Evolutionary conservation across 1,140 invertebrate genomes (phyloP).

Genomic region (Oscheius sp.): DNA sequence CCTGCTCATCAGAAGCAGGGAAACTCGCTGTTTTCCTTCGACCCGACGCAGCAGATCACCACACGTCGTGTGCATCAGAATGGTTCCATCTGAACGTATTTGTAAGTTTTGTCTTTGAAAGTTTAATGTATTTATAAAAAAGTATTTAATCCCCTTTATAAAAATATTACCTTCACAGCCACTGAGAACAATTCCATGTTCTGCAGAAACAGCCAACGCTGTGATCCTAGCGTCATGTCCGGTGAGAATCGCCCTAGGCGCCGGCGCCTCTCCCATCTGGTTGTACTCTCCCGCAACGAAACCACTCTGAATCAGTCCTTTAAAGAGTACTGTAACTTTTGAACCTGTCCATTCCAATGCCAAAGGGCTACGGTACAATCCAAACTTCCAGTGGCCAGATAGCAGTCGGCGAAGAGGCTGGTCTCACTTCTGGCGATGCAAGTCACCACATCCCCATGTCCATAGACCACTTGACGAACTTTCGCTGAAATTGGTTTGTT

Average conservation of each 20-base stretch:
- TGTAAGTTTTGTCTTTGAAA: background rate
- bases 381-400: constrained; percentile 91
- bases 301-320: constrained; percentile 74
- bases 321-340: background rate
- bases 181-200: constrained; percentile 93
- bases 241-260: constrained; percentile 88
- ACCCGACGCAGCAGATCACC: constrained; percentile 80
- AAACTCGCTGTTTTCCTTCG: constrained; percentile 71
- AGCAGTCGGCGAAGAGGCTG: constrained; percentile 94
- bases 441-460: constrained; percentile 96
- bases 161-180: constrained; percentile 67
- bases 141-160: too few relatives aligned
- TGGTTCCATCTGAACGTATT: constrained; percentile 75
- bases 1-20: constrained; percentile 74
- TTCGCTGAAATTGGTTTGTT: constrained; percentile 78
- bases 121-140: too few relatives aligned
- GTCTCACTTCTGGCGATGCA: constrained; percentile 93
- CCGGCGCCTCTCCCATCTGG: constrained; percentile 72
- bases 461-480: constrained; percentile 88
- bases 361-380: constrained; percentile 96
- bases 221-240: constrained; percentile 93
- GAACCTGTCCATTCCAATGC: constrained; percentile 78
- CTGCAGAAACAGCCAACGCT: constrained; percentile 90
- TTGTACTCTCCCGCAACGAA: constrained; percentile 86
- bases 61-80: constrained; percentile 94